Conservation (phyloP, 2,888 invertebrate genomes). For the Alcis repandata region DNA sequence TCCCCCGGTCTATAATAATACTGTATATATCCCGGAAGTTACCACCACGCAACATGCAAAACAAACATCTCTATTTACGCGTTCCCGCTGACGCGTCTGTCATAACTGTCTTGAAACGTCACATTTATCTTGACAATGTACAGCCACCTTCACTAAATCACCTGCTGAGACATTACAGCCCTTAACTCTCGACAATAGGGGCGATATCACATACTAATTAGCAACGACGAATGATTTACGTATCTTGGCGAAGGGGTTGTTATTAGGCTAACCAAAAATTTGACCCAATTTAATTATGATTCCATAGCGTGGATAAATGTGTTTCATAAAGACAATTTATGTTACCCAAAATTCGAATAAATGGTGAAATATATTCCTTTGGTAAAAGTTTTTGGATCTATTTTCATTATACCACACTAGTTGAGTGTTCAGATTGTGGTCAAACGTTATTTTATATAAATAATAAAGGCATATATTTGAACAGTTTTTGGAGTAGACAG, state of each 20-base stretch:
- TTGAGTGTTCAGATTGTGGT: background rate
- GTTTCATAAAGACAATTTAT: conserved; percentile 27
- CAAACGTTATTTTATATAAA: background rate
- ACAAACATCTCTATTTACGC: conserved; percentile 42
- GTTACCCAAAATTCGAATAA: conserved; percentile 20
- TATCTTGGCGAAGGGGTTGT: conserved; percentile 37
- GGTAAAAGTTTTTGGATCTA: conserved; percentile 11
- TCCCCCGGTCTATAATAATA: conserved; percentile 16
- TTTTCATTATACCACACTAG: background rate
- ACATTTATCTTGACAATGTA: conserved; percentile 49
- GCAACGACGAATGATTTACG: conserved; percentile 25
- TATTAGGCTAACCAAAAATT: conserved; percentile 56
- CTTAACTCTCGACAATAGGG: conserved; percentile 32
- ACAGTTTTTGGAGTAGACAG: background rate
- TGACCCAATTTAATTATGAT: conserved; percentile 35
- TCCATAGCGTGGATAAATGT: conserved; percentile 27
- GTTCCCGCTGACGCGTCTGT: conserved; percentile 50
- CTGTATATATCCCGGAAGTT: conserved; percentile 23
- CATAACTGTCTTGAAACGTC: conserved; percentile 58
- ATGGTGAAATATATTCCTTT: conserved; percentile 15
- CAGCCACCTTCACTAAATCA: conserved; percentile 24
- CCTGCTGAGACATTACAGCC: conserved; percentile 32
- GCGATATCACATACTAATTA: conserved; percentile 36
- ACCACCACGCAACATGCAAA: conserved; percentile 32
- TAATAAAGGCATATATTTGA: background rate